phyloP scores from a whole-genome alignment of 2,888 invertebrate species.

The Allolobophora icterica region DNA sequence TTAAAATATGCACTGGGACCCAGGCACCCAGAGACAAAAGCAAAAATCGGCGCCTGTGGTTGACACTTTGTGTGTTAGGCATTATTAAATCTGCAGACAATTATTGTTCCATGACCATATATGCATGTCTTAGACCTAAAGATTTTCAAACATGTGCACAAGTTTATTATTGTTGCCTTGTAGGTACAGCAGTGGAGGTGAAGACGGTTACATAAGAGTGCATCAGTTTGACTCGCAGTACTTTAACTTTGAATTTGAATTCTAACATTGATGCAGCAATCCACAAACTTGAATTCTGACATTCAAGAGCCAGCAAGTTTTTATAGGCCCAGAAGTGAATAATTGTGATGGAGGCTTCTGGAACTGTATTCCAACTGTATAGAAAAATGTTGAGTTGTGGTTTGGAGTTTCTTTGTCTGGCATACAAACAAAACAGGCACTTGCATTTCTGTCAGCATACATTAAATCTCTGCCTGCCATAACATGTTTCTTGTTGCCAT shows the following conservation, averaged over 20 bases:
- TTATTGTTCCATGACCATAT: neutral
- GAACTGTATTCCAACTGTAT: neutral
- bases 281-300: neutral
- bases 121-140: neutral
- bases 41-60: too few species aligned
- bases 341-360: neutral
- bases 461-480: neutral
- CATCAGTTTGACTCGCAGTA: conserved; percentile 95
- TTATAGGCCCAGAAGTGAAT: neutral
- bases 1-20: too few species aligned
- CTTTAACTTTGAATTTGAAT: conserved; percentile 93
- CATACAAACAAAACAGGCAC: neutral
- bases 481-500: neutral
- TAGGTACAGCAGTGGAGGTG: conserved; percentile 92
- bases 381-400: neutral
- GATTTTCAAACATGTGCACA: neutral
- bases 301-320: neutral
- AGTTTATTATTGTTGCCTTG: neutral
- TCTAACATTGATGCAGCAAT: conserved; percentile 60
- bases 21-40: too few species aligned
- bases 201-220: conserved; percentile 96
- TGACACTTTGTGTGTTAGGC: neutral
- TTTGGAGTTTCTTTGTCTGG: neutral
- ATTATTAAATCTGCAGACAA: neutral
- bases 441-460: neutral